Evolutionary conservation across 2,888 invertebrate species (phyloP).

Genomic region (Alloscopus bannaensis): DNA sequence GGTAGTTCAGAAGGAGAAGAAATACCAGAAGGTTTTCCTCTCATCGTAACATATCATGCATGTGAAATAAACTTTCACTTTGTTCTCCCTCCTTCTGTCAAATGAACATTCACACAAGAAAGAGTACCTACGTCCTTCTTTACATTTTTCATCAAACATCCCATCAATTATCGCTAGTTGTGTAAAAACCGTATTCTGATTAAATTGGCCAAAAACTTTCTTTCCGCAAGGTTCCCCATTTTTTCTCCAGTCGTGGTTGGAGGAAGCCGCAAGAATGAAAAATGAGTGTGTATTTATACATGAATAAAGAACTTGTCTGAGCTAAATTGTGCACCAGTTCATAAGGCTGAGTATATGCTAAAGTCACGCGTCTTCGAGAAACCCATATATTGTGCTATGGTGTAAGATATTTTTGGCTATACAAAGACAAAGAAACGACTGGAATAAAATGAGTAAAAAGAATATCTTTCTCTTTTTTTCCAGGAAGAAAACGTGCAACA

Average conservation of each 20-base stretch:
- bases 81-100: background rate
- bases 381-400: too few species aligned
- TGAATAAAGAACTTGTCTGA: slow-evolving; percentile 23
- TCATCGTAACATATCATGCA: background rate
- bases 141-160: slow-evolving; percentile 36
- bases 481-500: slow-evolving; percentile 19
- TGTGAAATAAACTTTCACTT: slow-evolving; percentile 35
- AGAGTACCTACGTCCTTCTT: slow-evolving; percentile 21
- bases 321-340: slow-evolving; percentile 44
- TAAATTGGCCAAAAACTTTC: slow-evolving; percentile 54
- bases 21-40: slow-evolving; percentile 1
- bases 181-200: slow-evolving; percentile 59
- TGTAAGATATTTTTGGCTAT: background rate
- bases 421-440: slow-evolving; percentile 40
- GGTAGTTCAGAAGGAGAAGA: background rate
- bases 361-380: too few species aligned
- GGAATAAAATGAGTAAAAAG: slow-evolving; percentile 55
- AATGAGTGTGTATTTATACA: slow-evolving; percentile 18
- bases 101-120: slow-evolving; percentile 11
- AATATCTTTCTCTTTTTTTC: too few species aligned
- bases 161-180: slow-evolving; percentile 61
- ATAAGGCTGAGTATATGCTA: too few species aligned
- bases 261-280: slow-evolving; percentile 25
- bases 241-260: slow-evolving; percentile 1
- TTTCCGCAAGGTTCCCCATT: slow-evolving; percentile 25